A percentile compares a stretch with the other conserved stretches of the same genome.
Conservation (phyloP, 2,113 vertebrate genomes). For the Varanus komodoensis region DNA sequence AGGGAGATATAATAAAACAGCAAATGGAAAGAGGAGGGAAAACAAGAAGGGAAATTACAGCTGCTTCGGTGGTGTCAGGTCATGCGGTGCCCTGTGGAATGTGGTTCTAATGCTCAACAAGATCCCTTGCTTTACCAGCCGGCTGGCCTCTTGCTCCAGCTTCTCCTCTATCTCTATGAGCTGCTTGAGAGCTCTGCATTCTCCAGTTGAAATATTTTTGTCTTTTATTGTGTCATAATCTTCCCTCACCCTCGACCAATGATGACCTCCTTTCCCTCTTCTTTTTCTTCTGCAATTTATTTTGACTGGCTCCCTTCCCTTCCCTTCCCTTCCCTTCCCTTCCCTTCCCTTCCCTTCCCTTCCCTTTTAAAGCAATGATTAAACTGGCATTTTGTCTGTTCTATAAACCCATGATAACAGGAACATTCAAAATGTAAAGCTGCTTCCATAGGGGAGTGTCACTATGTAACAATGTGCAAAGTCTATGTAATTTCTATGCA, state of each 20-base stretch:
- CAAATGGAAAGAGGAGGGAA: constrained; percentile 47
- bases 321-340: too few species aligned
- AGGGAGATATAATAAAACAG: constrained; percentile 45
- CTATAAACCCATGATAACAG: neutral
- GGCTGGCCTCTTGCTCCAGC: constrained; percentile 56
- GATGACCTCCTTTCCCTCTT: neutral
- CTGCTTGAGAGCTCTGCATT: constrained; percentile 43
- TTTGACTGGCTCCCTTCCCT: neutral
- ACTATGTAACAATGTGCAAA: neutral
- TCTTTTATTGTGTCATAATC: neutral
- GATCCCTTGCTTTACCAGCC: constrained; percentile 55
- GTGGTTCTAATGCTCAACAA: constrained; percentile 68
- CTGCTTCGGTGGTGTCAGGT: constrained; percentile 52
- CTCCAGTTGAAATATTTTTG: accelerated
- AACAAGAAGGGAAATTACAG: constrained; percentile 48
- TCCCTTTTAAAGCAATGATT: neutral
- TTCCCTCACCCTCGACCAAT: neutral
- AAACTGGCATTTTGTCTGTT: neutral
- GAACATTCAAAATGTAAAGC: neutral
- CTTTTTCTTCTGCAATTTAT: neutral
- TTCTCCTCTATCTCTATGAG: constrained; percentile 52
- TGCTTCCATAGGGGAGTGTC: too few species aligned
- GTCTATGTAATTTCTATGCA: neutral
- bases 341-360: too few species aligned
- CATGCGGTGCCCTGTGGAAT: constrained; percentile 60